These are phyloP conservation scores for Protobothrops flavoviridis DNA, from an alignment of 2,113 vertebrate species.

Conservation along the genomic window DNA sequence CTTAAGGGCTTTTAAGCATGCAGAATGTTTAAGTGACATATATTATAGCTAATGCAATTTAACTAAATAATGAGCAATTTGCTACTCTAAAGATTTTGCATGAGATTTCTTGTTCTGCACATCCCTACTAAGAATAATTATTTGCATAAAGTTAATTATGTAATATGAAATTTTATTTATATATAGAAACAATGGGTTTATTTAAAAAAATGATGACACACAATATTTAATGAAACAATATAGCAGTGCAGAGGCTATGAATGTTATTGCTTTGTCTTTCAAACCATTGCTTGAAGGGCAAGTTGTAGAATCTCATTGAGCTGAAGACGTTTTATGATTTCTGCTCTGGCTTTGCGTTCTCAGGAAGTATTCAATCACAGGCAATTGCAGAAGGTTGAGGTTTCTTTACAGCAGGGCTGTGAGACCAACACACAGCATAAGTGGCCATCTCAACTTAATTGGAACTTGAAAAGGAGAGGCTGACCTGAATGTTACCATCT, in stretches of 20 bases:
- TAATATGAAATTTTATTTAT: slow-evolving; percentile 34
- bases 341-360: background rate
- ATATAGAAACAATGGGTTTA: slow-evolving; percentile 37
- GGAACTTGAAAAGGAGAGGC: slow-evolving; percentile 23
- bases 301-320: slow-evolving; percentile 32
- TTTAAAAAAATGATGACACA: background rate
- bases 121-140: slow-evolving; percentile 43
- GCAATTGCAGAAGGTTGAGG: background rate
- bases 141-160: slow-evolving; percentile 55
- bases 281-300: slow-evolving; percentile 40
- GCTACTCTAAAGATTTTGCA: slow-evolving; percentile 42
- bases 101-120: slow-evolving; percentile 46
- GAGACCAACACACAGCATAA: slow-evolving; percentile 6
- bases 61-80: slow-evolving; percentile 53
- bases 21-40: slow-evolving; percentile 53
- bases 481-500: background rate
- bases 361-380: background rate
- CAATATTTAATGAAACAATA: slow-evolving; percentile 33
- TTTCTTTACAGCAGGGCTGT: background rate
- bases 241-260: slow-evolving; percentile 29
- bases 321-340: slow-evolving; percentile 2
- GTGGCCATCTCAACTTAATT: slow-evolving; percentile 21
- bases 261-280: slow-evolving; percentile 28
- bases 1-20: slow-evolving; percentile 48
- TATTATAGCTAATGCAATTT: slow-evolving; percentile 55